These are phyloP conservation scores for Itoplectis maculator DNA, from an alignment of 2,888 invertebrate genomes.

Conservation along the genomic window DNA sequence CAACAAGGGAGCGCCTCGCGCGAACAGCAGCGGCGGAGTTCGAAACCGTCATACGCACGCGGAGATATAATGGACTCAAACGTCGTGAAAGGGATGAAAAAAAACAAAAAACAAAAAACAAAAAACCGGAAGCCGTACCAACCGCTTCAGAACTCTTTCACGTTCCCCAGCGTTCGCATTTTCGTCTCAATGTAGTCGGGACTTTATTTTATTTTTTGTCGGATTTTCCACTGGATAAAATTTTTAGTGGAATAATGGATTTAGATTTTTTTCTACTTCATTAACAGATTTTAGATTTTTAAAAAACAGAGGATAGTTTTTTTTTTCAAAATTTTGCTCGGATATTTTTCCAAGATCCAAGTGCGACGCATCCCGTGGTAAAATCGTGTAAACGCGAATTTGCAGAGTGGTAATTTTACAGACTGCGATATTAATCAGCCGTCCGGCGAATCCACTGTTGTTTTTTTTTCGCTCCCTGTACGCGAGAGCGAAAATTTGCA, in stretches of 20 bases:
- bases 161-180: neutral
- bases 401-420: no score
- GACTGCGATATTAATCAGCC: neutral
- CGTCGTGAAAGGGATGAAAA: neutral
- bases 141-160: neutral
- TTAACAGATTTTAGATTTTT: no score
- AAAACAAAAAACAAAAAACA: conserved; percentile 4
- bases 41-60: conserved; percentile 4
- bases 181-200: neutral
- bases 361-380: no score
- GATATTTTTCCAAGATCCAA: neutral
- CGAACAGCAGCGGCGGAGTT: neutral
- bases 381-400: no score
- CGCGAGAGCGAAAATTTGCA: neutral
- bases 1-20: conserved; percentile 4
- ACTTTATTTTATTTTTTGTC: neutral
- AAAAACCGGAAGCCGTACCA: conserved; percentile 2
- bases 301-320: neutral
- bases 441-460: neutral
- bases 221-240: no score
- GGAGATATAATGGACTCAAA: conserved; percentile 30
- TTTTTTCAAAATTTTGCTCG: conserved; percentile 9
- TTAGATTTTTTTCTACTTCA: no score
- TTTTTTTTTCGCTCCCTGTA: neutral
- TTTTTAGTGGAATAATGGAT: no score